Evolutionary conservation across 2,113 vertebrate species (phyloP).

Genomic region (Catharus bicknelli): DNA sequence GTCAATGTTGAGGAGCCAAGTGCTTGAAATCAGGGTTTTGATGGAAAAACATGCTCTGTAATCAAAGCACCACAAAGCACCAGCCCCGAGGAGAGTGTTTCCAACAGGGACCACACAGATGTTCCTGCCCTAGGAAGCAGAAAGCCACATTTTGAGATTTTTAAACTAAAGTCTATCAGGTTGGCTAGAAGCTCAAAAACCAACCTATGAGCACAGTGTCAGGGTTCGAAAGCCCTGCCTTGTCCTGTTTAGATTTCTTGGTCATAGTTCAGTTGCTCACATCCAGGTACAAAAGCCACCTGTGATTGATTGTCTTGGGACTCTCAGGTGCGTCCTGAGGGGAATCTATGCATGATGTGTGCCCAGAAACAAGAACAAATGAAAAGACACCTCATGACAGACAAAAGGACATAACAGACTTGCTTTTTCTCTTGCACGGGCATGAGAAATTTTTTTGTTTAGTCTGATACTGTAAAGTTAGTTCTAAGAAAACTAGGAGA

Average conservation of each 20-base stretch:
- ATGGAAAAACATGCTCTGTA: not conserved
- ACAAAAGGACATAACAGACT: not conserved
- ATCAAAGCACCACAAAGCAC: not conserved
- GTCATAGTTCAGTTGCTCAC: not conserved
- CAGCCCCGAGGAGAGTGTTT: rapidly evolving
- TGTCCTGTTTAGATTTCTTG: not conserved
- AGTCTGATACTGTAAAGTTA: not conserved
- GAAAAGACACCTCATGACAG: not conserved
- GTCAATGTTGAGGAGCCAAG: not conserved
- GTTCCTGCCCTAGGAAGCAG: not conserved
- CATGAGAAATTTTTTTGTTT: not conserved
- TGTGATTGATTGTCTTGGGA: not conserved
- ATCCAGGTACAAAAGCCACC: not conserved
- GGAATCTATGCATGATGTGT: rapidly evolving
- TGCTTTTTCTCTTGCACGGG: not conserved
- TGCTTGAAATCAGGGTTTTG: not conserved
- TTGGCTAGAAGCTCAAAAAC: not conserved
- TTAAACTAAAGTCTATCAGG: not conserved
- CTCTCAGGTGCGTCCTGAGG: not conserved
- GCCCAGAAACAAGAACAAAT: not conserved
- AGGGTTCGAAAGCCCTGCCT: not conserved
- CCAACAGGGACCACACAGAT: not conserved
- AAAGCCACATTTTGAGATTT: not conserved
- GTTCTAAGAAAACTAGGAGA: not conserved
- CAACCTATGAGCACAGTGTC: rapidly evolving